These are phyloP conservation scores for Oryzias javanicus DNA, from an alignment of 2,113 vertebrate species.

Conservation along the genomic window DNA sequence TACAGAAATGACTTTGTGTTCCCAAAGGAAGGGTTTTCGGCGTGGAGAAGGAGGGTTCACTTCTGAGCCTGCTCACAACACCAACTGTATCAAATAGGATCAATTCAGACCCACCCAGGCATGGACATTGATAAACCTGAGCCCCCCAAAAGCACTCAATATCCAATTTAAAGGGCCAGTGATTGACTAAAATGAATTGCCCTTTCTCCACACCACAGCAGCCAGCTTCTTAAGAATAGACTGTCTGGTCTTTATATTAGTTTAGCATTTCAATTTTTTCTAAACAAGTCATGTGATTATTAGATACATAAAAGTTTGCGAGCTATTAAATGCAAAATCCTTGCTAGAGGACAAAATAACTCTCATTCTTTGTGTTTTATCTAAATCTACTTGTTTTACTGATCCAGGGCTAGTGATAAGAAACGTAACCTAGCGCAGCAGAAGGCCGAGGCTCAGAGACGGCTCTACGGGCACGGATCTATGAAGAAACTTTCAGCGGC, in stretches of 20 bases:
- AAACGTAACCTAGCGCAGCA: slow-evolving; percentile 94
- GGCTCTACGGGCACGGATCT: slow-evolving; percentile 92
- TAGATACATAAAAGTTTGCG: not conserved
- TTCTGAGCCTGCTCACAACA: slow-evolving; percentile 40
- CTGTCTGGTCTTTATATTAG: slow-evolving; percentile 48
- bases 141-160: slow-evolving; percentile 65
- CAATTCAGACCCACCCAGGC: slow-evolving; percentile 62
- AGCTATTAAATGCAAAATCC: not conserved
- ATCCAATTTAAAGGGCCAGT: slow-evolving; percentile 75
- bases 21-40: slow-evolving; percentile 38
- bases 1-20: slow-evolving; percentile 56
- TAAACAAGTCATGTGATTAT: not conserved
- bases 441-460: slow-evolving; percentile 93
- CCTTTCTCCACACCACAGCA: slow-evolving; percentile 47
- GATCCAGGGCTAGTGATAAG: slow-evolving; percentile 92
- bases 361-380: not conserved
- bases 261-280: slow-evolving; percentile 28
- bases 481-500: slow-evolving; percentile 86
- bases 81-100: slow-evolving; percentile 67
- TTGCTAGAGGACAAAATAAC: not conserved
- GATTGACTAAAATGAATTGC: slow-evolving; percentile 70
- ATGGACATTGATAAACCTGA: slow-evolving; percentile 73
- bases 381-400: slow-evolving; percentile 1
- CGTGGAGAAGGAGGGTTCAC: slow-evolving; percentile 36
- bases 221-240: slow-evolving; percentile 53